These are phyloP conservation scores for Galago senegalensis DNA, from an alignment of 2,797 vertebrate genomes.

Conservation along the genomic window DNA sequence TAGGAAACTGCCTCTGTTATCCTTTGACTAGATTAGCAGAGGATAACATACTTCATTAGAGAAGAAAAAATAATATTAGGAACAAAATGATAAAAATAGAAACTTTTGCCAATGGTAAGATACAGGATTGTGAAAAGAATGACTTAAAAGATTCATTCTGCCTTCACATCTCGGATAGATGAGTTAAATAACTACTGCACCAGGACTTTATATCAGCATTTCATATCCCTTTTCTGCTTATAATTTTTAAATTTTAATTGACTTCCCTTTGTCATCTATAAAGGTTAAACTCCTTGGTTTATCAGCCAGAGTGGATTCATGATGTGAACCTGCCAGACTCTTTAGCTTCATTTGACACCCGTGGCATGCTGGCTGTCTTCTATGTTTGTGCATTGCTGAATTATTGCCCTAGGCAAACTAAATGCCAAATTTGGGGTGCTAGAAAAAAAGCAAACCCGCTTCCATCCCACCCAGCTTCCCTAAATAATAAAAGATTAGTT, in stretches of 20 bases:
- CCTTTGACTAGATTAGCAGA: background rate
- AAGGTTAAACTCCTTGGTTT: background rate
- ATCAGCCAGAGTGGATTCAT: background rate
- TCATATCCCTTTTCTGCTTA: background rate
- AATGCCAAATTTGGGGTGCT: background rate
- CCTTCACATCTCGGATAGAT: background rate
- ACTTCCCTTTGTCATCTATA: background rate
- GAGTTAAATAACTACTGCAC: background rate
- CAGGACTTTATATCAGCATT: background rate
- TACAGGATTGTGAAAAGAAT: background rate
- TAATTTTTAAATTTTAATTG: background rate
- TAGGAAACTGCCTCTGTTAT: background rate
- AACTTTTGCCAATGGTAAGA: background rate
- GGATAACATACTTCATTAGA: background rate
- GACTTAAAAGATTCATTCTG: background rate
- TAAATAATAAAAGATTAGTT: background rate
- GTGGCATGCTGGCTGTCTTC: background rate
- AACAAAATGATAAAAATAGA: slow-evolving; percentile 43
- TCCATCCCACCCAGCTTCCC: background rate
- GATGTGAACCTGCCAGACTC: background rate
- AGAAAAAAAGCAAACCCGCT: background rate
- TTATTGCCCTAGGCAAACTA: background rate
- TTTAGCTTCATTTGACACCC: background rate
- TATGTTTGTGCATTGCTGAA: background rate
- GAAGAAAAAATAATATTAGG: background rate